Evolutionary conservation across 2,113 vertebrate species (phyloP).

Genomic region (Sigmodon hispidus): DNA sequence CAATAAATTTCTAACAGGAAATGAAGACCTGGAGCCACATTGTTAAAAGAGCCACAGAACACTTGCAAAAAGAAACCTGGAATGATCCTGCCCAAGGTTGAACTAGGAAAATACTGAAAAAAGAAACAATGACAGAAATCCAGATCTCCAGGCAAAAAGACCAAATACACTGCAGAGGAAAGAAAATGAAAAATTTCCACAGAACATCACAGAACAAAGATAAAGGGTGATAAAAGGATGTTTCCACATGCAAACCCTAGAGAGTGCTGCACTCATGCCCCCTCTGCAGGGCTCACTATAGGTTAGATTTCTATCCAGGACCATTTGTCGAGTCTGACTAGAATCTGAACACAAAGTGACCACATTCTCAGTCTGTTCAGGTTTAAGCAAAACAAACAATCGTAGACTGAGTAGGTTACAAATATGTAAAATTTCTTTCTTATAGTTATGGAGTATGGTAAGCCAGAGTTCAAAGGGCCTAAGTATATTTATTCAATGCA

Average conservation of each 20-base stretch:
- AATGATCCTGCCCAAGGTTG: not conserved
- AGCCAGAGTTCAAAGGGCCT: not conserved
- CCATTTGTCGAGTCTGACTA: not conserved
- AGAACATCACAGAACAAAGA: not conserved
- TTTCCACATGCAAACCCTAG: not conserved
- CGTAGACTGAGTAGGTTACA: not conserved
- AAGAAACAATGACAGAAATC: not conserved
- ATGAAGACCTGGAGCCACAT: not conserved
- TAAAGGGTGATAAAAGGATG: not conserved
- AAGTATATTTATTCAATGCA: not conserved
- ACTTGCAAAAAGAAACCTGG: not conserved
- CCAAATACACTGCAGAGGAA: not conserved
- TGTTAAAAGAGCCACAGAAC: not conserved
- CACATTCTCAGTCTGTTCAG: not conserved
- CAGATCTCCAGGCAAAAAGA: not conserved
- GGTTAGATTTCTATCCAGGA: not conserved
- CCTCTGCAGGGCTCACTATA: not conserved
- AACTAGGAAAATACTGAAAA: constrained; percentile 1
- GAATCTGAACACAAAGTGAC: not conserved
- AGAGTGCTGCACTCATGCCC: not conserved
- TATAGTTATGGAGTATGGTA: not conserved
- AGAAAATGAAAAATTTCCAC: constrained; percentile 2
- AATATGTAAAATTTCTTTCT: not conserved
- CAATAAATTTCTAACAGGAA: not conserved
- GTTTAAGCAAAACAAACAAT: not conserved